A percentile compares a stretch with the other conserved stretches of the same genome.
Evolutionary conservation across 2,888 invertebrate genomes (phyloP).

Genomic region (Urechis unicinctus): DNA sequence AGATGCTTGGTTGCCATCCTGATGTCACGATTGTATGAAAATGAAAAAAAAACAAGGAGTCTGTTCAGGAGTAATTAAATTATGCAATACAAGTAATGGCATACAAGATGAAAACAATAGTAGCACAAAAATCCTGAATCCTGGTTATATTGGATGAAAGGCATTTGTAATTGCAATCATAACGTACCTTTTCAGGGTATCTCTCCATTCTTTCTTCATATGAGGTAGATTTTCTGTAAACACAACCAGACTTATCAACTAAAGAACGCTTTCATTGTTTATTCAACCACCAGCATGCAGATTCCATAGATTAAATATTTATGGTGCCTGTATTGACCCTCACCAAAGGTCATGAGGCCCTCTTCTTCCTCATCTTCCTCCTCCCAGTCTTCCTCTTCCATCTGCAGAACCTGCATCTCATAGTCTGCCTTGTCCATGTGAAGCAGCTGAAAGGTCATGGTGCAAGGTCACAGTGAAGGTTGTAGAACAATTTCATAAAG

Average conservation of each 20-base stretch:
- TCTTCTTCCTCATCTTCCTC: slow-evolving; percentile 26
- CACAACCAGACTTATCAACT: not conserved
- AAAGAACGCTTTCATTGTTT: too few species aligned
- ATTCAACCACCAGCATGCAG: not conserved
- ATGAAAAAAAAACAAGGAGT: too few species aligned
- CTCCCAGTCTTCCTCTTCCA: slow-evolving; percentile 37
- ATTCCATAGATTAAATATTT: too few species aligned
- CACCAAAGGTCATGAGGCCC: not conserved
- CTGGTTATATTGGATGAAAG: too few species aligned
- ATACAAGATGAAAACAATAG: too few species aligned
- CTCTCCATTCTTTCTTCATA: slow-evolving; percentile 18
- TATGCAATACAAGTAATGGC: too few species aligned
- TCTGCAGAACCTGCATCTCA: slow-evolving; percentile 22
- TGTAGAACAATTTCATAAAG: not conserved
- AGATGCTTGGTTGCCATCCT: slow-evolving; percentile 24
- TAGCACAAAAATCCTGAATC: too few species aligned
- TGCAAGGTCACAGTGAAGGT: not conserved
- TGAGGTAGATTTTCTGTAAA: slow-evolving; percentile 20
- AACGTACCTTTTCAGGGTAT: slow-evolving; percentile 21
- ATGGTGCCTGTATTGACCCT: not conserved
- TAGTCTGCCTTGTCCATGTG: slow-evolving; percentile 26
- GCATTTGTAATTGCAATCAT: too few species aligned
- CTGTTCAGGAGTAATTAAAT: too few species aligned
- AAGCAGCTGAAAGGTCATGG: slow-evolving; percentile 24
- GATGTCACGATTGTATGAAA: too few species aligned